Evolutionary conservation across 92 coral and sea anemone species (phyloP), one percentile per base, ranked within the genome.

Genomic region (Phenganax marumi): DNA sequence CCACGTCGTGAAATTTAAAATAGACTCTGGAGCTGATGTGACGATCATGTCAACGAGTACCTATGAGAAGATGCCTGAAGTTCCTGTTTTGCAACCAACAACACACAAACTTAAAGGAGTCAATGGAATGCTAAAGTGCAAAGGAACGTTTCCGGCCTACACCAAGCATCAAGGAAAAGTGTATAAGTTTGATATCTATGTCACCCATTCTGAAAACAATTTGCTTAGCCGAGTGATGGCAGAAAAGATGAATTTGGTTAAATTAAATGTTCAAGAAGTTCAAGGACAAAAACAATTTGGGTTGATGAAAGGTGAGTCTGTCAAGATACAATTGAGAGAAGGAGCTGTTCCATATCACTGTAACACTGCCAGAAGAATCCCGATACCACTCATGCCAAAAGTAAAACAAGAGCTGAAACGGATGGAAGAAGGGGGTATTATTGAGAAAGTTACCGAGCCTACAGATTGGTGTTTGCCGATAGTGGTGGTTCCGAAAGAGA

Each of bases 131-230:
- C 25, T 81, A 24, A 81, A 81, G 65, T 68, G 78, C 47, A 69
- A 68, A 81, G 85, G 78, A 81, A 81, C 78, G 26, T 81, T 81
- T 55, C 9, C 69, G 24, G 47, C 78, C 24, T 39, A 79, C 46
- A 79, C 60, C 57, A 79, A 47, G 57, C 62, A 62, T 47, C 84
- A 79, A 47, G 84, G 73, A 60, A 61, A 79, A 54, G 75, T 43
- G 13, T 62, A 79, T 33, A 46, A 12, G 39, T 61, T 79, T 62
- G 70, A 68, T 25, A 47, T 79, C 50, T 80, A 79, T 49, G 84
- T 80, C 65, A 63, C 75, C 22, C 74, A 80, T 19, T 22, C 75
- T 50, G 84, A 63, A 74, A 80, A 60, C 22, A 63, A 80, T 60
- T 56, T 80, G n/a, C 75, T 63, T 43, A 47, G 84, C 50, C 24